These are phyloP conservation scores for Pseudobourletiella spinata DNA, from an alignment of 1,140 invertebrate genomes.

Conservation along the genomic window DNA sequence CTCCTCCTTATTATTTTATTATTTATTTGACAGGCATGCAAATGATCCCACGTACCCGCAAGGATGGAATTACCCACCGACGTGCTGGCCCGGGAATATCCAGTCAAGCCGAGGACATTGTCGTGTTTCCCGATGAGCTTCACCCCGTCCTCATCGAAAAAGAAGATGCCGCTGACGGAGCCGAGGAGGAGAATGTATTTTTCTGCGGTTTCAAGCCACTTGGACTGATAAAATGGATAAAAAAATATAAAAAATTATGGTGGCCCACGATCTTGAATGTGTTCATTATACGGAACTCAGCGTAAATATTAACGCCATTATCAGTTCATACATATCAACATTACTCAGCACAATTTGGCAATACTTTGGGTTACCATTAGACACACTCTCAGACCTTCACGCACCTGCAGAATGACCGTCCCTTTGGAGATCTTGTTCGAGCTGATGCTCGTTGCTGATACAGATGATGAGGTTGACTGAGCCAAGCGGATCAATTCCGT, in stretches of 20 bases:
- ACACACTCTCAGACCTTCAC: too few species aligned
- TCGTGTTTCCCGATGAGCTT: slow-evolving; percentile 19
- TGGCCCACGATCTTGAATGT: not conserved
- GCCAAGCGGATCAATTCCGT: not conserved
- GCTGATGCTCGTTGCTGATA: too few species aligned
- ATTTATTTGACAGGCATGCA: too few species aligned
- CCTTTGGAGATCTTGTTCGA: slow-evolving; percentile 1
- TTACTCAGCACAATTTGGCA: too few species aligned
- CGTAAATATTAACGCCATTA: too few species aligned
- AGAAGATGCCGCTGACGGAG: slow-evolving; percentile 17
- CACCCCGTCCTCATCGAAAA: slow-evolving; percentile 12
- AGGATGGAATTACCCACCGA: slow-evolving; percentile 8
- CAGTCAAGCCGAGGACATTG: not conserved
- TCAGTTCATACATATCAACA: too few species aligned
- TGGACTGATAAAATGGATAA: not conserved
- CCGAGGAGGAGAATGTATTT: slow-evolving; percentile 11
- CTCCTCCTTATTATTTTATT: too few species aligned
- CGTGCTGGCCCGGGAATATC: not conserved
- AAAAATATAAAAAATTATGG: not conserved
- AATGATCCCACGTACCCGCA: too few species aligned
- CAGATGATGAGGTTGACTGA: not conserved
- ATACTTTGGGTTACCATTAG: too few species aligned
- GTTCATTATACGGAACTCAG: too few species aligned
- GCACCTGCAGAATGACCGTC: not conserved
- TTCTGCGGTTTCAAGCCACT: not conserved